Percentiles rank a stretch among this genome's conserved stretches.
Evolutionary conservation across 2,113 vertebrate species (phyloP).

Genomic region (Choloepus hoffmanni): DNA sequence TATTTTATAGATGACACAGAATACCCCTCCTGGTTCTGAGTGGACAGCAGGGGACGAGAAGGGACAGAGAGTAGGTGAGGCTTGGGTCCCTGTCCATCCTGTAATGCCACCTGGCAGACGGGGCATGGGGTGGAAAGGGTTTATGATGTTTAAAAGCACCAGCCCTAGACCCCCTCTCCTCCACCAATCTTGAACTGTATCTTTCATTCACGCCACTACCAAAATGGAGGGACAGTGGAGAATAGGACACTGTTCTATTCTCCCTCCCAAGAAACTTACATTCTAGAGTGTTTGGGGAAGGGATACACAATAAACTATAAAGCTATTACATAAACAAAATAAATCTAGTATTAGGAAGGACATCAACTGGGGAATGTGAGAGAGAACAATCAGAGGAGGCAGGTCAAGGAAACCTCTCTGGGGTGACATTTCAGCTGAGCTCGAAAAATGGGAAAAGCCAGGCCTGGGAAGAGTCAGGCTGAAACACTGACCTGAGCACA

Average conservation of each 20-base stretch:
- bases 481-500: not conserved
- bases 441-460: not conserved
- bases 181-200: not conserved
- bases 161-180: too few relatives aligned
- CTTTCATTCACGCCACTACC: not conserved
- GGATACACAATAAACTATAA: too few relatives aligned
- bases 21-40: not conserved
- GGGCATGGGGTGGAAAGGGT: too few relatives aligned
- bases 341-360: not conserved
- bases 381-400: not conserved
- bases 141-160: accelerated
- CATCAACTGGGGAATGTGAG: not conserved
- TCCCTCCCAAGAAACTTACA: not conserved
- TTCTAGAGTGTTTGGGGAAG: not conserved
- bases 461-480: not conserved
- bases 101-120: not conserved
- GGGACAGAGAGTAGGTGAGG: not conserved
- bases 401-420: not conserved
- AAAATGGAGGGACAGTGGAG: not conserved
- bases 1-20: not conserved
- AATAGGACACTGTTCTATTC: not conserved
- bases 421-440: not conserved
- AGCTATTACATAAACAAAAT: not conserved
- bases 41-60: not conserved
- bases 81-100: not conserved